Evolutionary conservation across 2,888 invertebrate genomes (phyloP), one percentile per base, ranked within the genome.

Genomic region (Eledone cirrhosa): DNA sequence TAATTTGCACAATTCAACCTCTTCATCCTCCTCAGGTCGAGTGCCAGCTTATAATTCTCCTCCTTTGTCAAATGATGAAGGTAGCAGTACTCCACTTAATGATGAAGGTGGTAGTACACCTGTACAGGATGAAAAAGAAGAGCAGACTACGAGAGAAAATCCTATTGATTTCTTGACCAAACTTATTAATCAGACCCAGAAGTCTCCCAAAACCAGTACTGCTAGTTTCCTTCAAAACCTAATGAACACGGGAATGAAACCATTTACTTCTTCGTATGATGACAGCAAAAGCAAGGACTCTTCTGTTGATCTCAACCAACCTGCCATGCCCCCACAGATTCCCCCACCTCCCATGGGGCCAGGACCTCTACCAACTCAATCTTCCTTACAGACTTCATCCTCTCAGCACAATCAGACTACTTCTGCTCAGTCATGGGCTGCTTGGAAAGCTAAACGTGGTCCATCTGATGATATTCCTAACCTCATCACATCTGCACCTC

Each of bases 121-220:
- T 47, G 76, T 76, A 29, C 76, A 76, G 48, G 76, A 76, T 76
- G 76, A 76, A 47, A 76, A 76, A 76, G 76, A 76, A 76, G 76
- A 76, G 27, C 48, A 47, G 14, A 76, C 47, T 11, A 48, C 76
- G 3, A 76, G 48, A 47, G 76, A 47, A 5, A 76, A 76, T 27
- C 76, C 76, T 24, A 76, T 76, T 16, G 76, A 76, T n/a, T 76
- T 76, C 27, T 48, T 76, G 11, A 76, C 76, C 13, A 76, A 76
- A 27, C 76, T 76, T 13, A 76, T 76, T 48, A 76, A 76, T 19
- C 76, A 76, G 29, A 48, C 76, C 8, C 76, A 76, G 41, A 76
- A 76, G 27, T 48, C 76, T 4, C 48, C 76, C 0, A 48, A 76
- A 24, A 72, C 72, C n/a, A 48, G 48, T 22, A 76, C 76, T 11